Percentiles rank a stretch among this genome's conserved stretches.
phyloP scores from a whole-genome alignment of 2,888 invertebrate genomes.

The Muscina levida region DNA sequence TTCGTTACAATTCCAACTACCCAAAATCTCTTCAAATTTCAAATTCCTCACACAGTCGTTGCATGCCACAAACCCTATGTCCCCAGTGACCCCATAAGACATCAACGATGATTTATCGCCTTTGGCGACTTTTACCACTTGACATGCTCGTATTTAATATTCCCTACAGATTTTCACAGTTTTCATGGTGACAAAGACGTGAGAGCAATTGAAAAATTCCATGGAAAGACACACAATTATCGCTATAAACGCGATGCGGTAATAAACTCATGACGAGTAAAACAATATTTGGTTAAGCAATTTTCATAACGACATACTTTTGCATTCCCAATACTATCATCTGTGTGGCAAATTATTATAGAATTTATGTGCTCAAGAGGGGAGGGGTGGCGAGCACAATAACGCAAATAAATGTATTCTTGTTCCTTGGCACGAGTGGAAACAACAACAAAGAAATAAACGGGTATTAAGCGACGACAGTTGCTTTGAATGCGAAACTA shows the following conservation, averaged over 20 bases:
- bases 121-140: too few species aligned
- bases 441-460: too few species aligned
- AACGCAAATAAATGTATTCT: too few species aligned
- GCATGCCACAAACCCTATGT: too few species aligned
- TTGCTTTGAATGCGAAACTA: constrained; percentile 29
- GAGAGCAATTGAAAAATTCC: constrained; percentile 1
- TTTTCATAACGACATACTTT: not conserved
- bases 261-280: constrained; percentile 7
- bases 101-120: too few species aligned
- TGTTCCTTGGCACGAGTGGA: too few species aligned
- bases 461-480: constrained; percentile 29
- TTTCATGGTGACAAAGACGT: not conserved
- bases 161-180: not conserved
- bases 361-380: constrained; percentile 26
- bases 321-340: not conserved
- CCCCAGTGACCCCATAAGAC: too few species aligned
- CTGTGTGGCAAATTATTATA: constrained; percentile 24
- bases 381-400: not conserved
- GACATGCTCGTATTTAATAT: too few species aligned
- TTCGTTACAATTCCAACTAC: too few species aligned
- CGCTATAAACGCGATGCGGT: not conserved
- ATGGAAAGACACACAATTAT: not conserved
- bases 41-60: too few species aligned
- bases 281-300: constrained; percentile 12
- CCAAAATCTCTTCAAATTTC: too few species aligned